Evolutionary conservation across 2,888 invertebrate genomes (phyloP), one percentile per base, ranked within the genome.

Genomic region (Acutogordius australiensis): DNA sequence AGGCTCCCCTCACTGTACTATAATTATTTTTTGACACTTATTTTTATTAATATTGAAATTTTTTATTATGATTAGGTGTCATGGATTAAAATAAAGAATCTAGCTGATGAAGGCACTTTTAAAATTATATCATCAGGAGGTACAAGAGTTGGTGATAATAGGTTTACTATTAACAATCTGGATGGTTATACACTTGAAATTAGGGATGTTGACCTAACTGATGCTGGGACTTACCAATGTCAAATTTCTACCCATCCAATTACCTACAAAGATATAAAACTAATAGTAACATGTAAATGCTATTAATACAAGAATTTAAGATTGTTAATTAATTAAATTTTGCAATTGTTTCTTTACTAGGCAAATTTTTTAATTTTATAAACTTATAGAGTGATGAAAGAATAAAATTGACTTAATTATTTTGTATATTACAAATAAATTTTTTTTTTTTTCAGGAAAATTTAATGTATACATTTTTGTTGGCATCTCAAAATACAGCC

Each of bases 211-310:
- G 13, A 30, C 23, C 28, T 18, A 18, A 8, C 27, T 8, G 58
- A 57, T 57, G 27, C 58, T 28, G 58, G 58, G 26, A 29, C 23
- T 28, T 57, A 57, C 29, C 58, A 57, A 57, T 57, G 58, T 29
- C 58, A 57, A 29, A 57, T 57, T 13, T 57, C 58, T 30, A 57
- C 58, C 8, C 28, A 57, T 26, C 58, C 58, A 30, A 8, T 57
- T 18, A 57, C 29, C 27, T 29, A 30, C 13, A 29, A 57, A 18
- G 58, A 57, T 8, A 23, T 28, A n/a, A 23, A 29, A 29, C 30
- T 57, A 8, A 27, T 2, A 18, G 58, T 57, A 8, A 8, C 29
- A 30, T 57, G 29, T 51, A 51, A 51, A n/a, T 23, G 4, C 23
- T n/a, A n/a, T 51, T 23, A 23, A 8, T 26, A 4, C 4, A 21